phyloP scores from a whole-genome alignment of 2,888 invertebrate species.

The Frankliniella intonsa region DNA sequence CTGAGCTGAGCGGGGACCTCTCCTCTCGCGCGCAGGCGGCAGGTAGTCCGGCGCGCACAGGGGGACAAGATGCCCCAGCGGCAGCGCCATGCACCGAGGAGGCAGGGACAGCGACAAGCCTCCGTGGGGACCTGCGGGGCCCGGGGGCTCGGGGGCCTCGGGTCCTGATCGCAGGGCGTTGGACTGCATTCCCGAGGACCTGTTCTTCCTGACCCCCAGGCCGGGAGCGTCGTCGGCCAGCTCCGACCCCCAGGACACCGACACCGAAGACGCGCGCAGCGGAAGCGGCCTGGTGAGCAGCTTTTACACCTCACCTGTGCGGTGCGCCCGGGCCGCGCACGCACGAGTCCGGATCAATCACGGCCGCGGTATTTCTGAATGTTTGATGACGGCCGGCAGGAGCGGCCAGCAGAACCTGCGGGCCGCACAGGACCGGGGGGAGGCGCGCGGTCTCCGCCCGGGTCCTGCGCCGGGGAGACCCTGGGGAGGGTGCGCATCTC shows the following conservation, averaged over 20 bases:
- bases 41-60: too few relatives aligned
- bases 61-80: not conserved
- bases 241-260: not conserved
- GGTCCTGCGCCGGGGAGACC: not conserved
- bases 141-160: not conserved
- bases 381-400: not conserved
- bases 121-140: not conserved
- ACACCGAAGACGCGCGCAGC: not conserved
- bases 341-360: too few relatives aligned
- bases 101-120: not conserved
- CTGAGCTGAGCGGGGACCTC: too few relatives aligned
- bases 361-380: too few relatives aligned
- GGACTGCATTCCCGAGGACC: constrained; percentile 2
- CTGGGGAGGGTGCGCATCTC: not conserved
- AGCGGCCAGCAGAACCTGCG: not conserved
- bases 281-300: too few relatives aligned
- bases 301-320: too few relatives aligned
- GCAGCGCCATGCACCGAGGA: not conserved
- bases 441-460: not conserved
- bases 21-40: too few relatives aligned
- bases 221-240: not conserved
- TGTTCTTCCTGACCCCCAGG: not conserved
- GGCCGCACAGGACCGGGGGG: not conserved
- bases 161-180: not conserved
- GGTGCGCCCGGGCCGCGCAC: too few relatives aligned